These are phyloP conservation scores for Heliconius ismenius DNA, from an alignment of 2,888 invertebrate genomes.

Conservation along the genomic window DNA sequence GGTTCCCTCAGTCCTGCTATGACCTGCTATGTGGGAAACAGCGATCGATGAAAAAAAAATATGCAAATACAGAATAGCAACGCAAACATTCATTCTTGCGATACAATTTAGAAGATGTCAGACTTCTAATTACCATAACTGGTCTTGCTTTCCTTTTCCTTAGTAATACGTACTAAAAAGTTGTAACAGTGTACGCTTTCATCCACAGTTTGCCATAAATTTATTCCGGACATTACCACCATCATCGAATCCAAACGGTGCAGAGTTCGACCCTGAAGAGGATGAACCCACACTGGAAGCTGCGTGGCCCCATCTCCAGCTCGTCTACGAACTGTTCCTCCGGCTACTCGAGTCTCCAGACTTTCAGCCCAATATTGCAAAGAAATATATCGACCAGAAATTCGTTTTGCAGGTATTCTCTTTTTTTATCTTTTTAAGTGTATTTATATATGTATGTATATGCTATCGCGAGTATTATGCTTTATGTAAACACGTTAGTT, in stretches of 20 bases:
- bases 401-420: conserved; percentile 93
- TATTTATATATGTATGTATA: not conserved
- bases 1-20: too few species aligned
- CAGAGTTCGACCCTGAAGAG: conserved; percentile 96
- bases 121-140: not conserved
- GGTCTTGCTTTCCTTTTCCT: not conserved
- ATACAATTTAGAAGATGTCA: not conserved
- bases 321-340: conserved; percentile 88
- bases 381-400: conserved; percentile 96
- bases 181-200: conserved; percentile 21
- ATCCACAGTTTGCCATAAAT: conserved; percentile 89
- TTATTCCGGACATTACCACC: conserved; percentile 94
- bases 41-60: too few species aligned
- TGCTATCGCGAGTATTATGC: not conserved
- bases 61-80: not conserved
- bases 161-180: not conserved
- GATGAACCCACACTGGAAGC: conserved; percentile 98
- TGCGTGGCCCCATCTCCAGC: conserved; percentile 96
- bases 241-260: conserved; percentile 90
- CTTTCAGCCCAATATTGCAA: conserved; percentile 95
- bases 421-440: not conserved
- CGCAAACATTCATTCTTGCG: not conserved
- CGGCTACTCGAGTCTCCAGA: conserved; percentile 95
- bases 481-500: conserved; percentile 18
- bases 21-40: too few species aligned